Conservation (phyloP, 2,113 vertebrate genomes). For the Prochilodus magdalenae region DNA sequence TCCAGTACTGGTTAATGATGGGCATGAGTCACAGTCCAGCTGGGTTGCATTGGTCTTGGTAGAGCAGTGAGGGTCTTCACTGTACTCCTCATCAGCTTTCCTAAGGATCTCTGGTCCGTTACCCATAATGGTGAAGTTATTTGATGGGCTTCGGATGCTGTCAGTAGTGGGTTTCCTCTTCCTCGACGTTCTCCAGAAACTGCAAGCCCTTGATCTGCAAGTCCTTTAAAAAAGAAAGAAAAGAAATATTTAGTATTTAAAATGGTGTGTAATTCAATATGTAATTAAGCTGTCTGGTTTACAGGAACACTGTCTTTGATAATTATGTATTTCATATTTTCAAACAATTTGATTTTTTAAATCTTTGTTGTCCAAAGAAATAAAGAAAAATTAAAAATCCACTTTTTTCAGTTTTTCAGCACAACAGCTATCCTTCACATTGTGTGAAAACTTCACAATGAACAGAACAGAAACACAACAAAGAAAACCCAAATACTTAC, state of each 20-base stretch:
- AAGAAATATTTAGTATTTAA: neutral
- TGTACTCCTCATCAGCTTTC: slow-evolving; percentile 54
- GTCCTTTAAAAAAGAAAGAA: slow-evolving; percentile 24
- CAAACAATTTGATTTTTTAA: too few species aligned
- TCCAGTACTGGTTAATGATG: slow-evolving; percentile 17
- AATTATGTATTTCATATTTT: too few species aligned
- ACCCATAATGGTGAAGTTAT: slow-evolving; percentile 60
- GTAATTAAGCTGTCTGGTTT: too few species aligned
- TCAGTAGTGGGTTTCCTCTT: slow-evolving; percentile 42
- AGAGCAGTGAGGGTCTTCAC: slow-evolving; percentile 56
- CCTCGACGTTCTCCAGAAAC: slow-evolving; percentile 34
- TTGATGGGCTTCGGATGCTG: slow-evolving; percentile 49
- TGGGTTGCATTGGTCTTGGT: slow-evolving; percentile 39
- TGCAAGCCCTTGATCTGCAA: too few species aligned
- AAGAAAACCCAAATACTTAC: too few species aligned
- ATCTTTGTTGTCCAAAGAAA: too few species aligned
- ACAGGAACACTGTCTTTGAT: neutral
- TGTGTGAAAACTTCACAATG: too few species aligned
- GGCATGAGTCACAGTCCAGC: slow-evolving; percentile 44
- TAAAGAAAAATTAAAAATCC: too few species aligned
- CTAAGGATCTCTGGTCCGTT: slow-evolving; percentile 36
- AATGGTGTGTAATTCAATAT: too few species aligned
- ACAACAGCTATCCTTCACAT: too few species aligned
- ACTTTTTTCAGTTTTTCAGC: too few species aligned
- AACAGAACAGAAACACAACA: too few species aligned